Evolutionary conservation across 2,888 invertebrate genomes (phyloP), one percentile per base, ranked within the genome.

Genomic region (Chymomyza amoena): DNA sequence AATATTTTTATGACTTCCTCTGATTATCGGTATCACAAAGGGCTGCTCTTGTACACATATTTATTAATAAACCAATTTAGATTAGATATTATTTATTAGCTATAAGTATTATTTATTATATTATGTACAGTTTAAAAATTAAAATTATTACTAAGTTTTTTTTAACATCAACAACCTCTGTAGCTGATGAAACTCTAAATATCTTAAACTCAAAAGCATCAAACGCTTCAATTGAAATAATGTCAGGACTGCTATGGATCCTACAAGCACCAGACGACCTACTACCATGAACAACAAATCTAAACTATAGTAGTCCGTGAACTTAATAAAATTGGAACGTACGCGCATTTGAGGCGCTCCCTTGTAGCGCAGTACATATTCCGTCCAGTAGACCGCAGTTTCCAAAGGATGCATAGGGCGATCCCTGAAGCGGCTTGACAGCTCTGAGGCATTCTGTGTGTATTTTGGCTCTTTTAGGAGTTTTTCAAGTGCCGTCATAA

Each of bases 341-440:
- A 89, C 87, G 57, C 81, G 87, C 74, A 92, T 76, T 67, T 90
- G 89, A 0, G 79, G 73, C 0, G 92, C 92, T 15, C 92, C 92
- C 10, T 89, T 88, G 39, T 92, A 86, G 0, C 90, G 78, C 1
- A 78, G 64, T 0, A 91, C 79, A 65, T 91, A 90, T 70, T 91
- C 91, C 6, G 90, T 87, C 91, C 91, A 91, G 72, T 86, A 90
- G 4, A 89, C 73, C 0, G 90, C 91, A 7, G 71, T 64, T 9
- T 91, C 87, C 59, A 90, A 56, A 0, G 92, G 91, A 54, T 82
- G 76, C 70, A 84, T 61, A 0, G 89, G 90, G 32, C 89, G 90
- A 76, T 91, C 91, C 1, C 80, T 84, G 67, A 84, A 88, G 4
- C 86, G 70, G 10, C 75, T 70, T 0, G 91, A 90, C 5, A 90